Evolutionary conservation across 2,888 invertebrate genomes (phyloP).

Genomic region (Ochropleura plecta): DNA sequence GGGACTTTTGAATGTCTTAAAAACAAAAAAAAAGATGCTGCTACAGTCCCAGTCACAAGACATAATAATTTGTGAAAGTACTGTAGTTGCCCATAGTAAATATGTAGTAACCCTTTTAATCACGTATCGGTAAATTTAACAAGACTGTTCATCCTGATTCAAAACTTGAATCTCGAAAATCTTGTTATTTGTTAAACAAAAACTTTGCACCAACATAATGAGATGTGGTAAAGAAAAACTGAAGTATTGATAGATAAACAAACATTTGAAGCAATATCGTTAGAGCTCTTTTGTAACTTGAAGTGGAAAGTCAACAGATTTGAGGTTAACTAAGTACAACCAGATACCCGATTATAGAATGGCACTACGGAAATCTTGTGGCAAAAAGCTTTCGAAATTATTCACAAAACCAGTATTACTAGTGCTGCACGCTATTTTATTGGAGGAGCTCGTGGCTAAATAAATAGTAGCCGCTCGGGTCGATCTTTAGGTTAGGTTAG

Average conservation of each 20-base stretch:
- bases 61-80: no score
- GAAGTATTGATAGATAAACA: slow-evolving; percentile 8
- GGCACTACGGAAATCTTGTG: slow-evolving; percentile 2
- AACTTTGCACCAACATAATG: not conserved
- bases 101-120: slow-evolving; percentile 12
- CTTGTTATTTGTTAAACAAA: not conserved
- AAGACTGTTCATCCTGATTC: not conserved
- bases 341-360: not conserved
- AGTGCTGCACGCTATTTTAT: not conserved
- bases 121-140: not conserved
- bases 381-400: not conserved
- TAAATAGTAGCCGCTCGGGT: no score
- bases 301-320: slow-evolving; percentile 28
- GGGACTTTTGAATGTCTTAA: no score
- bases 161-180: not conserved
- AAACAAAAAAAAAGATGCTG: no score
- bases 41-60: no score
- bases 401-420: not conserved
- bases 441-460: no score
- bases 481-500: no score
- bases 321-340: slow-evolving; percentile 6
- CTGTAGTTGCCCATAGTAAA: slow-evolving; percentile 1
- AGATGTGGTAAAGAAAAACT: slow-evolving; percentile 12
- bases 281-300: slow-evolving; percentile 4
- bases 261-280: slow-evolving; percentile 15